Base-by-base conservation (phyloP, 2,797 vertebrate genomes). In the Myoxocephalus aenaeus region DNA sequence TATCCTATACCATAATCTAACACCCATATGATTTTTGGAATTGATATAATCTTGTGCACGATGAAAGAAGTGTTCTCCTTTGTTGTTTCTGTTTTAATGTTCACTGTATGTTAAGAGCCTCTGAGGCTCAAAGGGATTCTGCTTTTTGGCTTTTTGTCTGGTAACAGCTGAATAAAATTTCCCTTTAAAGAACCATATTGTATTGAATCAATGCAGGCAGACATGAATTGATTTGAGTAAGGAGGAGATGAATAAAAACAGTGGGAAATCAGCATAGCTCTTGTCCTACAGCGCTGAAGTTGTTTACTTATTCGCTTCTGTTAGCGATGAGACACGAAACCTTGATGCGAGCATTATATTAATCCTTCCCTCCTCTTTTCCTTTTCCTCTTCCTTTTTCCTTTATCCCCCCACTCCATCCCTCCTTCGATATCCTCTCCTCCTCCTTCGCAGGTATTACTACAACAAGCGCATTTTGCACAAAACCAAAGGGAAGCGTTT, bases 401-500 rank as follows among this genome's bases (percentile, higher is more conserved):
- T 89, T 79, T 85, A 83, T 77, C 76, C 87, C 65, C 63, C 44
- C 81, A 51, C 65, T 71, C 82, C 59, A 77, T 82, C 70, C 84
- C 73, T 85, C 73, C 73, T 87, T 82, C 77, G 34, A 86, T 81
- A 80, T 67, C 78, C 64, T 73, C 65, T 66, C 82, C 77, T 72
- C n/a, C 36, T 69, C 67, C 54, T 62, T 54, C 77, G 76, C 93
- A 98, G 97, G 88, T 98, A 98, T 89, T 98, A 98, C 88, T 98
- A 98, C 93, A 98, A 98, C 92, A 98, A 98, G 86, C 95, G 97
- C 61, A 98, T 98, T 92, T 95, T 98, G 72, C 97, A 98, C 93
- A 98, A 98, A 93, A 98, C 97, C 82, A 98, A 98, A 92, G 97
- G 97, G 58, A 98, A 98, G 81, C 95, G 97, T n/a, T 98, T 98